Evolutionary conservation across 64 coral and sea anemone species (phyloP), one percentile per base, ranked within the genome.

Genomic region (Montipora capricornis): DNA sequence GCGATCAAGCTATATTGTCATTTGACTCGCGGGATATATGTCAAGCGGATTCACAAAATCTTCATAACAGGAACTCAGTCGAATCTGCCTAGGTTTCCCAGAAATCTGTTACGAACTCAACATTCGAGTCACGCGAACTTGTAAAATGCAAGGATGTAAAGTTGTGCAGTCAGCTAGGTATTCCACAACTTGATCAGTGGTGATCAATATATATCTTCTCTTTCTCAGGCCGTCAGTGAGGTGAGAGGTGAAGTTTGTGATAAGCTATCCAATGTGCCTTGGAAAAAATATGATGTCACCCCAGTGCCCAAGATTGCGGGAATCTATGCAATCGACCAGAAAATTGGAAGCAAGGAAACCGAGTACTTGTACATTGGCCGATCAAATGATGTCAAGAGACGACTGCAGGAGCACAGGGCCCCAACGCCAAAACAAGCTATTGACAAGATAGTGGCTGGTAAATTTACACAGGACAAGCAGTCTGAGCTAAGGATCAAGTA

Each of bases 241-340:
- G 48, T 15, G 45, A 77, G 47, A 6, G 46, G 13, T 14, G 46
- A 78, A 78, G 47, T 78, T 6, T 78, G 76, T 15, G 76, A 78
- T 78, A 51, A 78, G 6, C 76, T 78, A 51, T 17, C 47, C 5
- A 78, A 78, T 0, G 53, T 5, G 4, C 46, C 45, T 14, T 78
- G 76, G 76, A 29, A 49, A 50, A 48, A 48, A 51, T 78, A 78
- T 53, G 76, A 78, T 49, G 37, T 15, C 5, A 46, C 26, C 1
- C 14, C 75, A 77, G 76, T 51, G 37, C 20, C 70, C 17, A 19
- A 78, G 45, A 78, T 47, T 16, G 44, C 77, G 9, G 77, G 77
- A 16, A 79, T 79, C 53, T 79, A 79, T 79, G 77, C 47, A 11
- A 79, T 79, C 17, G 77, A 49, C 44, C 16, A 79, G n/a, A 79